Evolutionary conservation across 2,888 invertebrate genomes (phyloP), one percentile per base, ranked within the genome.

Genomic region (Drosophila ustulata): DNA sequence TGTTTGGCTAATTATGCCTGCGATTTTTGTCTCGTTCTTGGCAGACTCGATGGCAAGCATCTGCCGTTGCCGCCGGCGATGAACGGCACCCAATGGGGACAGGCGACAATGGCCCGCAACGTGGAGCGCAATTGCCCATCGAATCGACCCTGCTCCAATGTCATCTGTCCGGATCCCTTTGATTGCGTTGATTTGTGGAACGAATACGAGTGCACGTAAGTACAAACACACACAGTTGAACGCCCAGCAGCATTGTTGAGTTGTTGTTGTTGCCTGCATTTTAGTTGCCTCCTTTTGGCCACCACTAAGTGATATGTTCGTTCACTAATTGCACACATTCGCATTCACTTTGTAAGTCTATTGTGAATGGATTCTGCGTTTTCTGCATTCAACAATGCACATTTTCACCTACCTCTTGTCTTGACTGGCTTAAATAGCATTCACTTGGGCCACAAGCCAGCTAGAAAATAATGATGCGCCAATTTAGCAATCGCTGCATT

Each of bases 111-210:
- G 96, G 97, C 97, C 32, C 94, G 97, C 79, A 97, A 98, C 92
- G 94, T 98, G 65, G 97, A 97, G 88, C 95, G 96, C 71, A 96
- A 97, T 91, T 99, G 99, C 92, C 96, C 97, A n/a, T 98, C 98
- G 26, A 97, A 98, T 90, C 97, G 98, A 90, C 98, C 98, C 0
- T 98, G 98, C 91, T 96, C 97, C 80, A 97, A 97, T 91, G 97
- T 98, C 50, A 97, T 97, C 90, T 98, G 98, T 91, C 96, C 97
- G 0, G 96, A 97, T 90, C 98, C 97, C n/a, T 98, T 98, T 93
- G 97, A 97, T 90, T 99, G 98, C 93, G 96, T 97, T 80, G 98
- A 98, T 93, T 95, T 99, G 47, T 99, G 99, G 99, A 99, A 98
- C 92, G 97, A 97, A 92, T 97, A 98, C 90, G 98, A 98, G 92